Base-by-base conservation (phyloP, 2,888 invertebrate species). In the Eumacrocentrus americanus region DNA sequence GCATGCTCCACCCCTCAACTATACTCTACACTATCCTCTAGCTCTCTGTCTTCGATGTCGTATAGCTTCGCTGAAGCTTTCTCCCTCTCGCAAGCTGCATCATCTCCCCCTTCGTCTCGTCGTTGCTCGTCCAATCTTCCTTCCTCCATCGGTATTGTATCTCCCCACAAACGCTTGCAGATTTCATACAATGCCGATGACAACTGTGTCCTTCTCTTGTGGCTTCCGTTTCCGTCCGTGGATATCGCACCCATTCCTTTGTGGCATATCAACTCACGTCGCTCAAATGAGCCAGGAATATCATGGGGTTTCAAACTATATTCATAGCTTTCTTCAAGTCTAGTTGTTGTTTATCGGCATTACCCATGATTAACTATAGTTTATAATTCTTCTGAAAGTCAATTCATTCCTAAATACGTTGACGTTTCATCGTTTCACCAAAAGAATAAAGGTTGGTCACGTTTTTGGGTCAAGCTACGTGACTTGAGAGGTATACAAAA, bases 391-490 rank as follows among this genome's bases (percentile, higher is more conserved):
- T 46, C n/a, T 46, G 2, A 12, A 11, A 34, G 18, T 34, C 25
- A 14, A 11, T 18, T 48, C 35, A 20, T 37, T 37, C n/a, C 35
- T 12, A 35, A 20, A 22, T 51, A 20, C 9, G 9, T 34, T 34
- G 35, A 35, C 20, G 20, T 37, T 51, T 51, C 35, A 48, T 48
- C 9, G 25, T 48, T 57, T 50, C 48, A 40, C 23, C 18, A n/a
- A 20, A 57, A 50, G 51, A 58, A 58, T 58, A 52, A 58, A 44
- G 52, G 58, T 58, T 51, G 44, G 58, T 58, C 58, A 58, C 58
- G 58, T 58, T 58, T 58, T 58, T 58, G 46, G 58, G 58, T 58
- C 58, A 52, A 51, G 51, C 44, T 58, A 58, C 58, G 58, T 58
- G 58, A 58, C 58, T 58, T 23, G 20, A 51, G 52, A 23, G 42